Conservation (phyloP, 2,113 vertebrate species). For the Xiphorhynchus elegans region DNA sequence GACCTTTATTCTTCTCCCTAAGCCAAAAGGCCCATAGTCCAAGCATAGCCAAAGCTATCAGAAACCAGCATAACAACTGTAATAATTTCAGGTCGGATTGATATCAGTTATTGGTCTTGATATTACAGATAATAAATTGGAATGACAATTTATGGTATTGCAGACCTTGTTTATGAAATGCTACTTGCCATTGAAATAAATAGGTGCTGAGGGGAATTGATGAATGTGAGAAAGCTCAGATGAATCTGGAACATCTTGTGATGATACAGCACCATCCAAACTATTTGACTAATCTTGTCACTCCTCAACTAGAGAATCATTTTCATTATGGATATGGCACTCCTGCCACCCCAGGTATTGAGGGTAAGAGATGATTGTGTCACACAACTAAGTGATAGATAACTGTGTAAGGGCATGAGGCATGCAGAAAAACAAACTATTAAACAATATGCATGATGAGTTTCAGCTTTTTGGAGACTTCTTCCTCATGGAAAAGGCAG, state of each 20-base stretch:
- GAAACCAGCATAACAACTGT: background rate
- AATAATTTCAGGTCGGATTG: background rate
- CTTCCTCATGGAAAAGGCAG: background rate
- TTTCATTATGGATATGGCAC: background rate
- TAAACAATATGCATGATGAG: rapidly evolving
- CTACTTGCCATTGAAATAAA: background rate
- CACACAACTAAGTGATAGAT: background rate
- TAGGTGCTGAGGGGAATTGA: background rate
- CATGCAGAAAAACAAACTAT: background rate
- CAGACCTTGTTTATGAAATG: background rate
- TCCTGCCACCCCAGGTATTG: background rate
- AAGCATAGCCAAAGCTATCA: background rate
- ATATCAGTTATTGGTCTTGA: background rate
- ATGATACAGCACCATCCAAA: background rate
- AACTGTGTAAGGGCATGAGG: background rate
- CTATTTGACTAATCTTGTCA: background rate
- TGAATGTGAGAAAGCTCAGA: background rate
- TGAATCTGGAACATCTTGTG: background rate
- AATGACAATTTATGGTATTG: background rate
- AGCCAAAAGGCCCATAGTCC: background rate
- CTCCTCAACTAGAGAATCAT: background rate
- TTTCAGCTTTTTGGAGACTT: background rate
- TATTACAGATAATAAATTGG: background rate
- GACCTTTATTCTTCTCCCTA: background rate
- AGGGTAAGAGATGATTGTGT: background rate